Conservation (phyloP, 2,797 vertebrate species). For the Tokudaia muenninki region DNA sequence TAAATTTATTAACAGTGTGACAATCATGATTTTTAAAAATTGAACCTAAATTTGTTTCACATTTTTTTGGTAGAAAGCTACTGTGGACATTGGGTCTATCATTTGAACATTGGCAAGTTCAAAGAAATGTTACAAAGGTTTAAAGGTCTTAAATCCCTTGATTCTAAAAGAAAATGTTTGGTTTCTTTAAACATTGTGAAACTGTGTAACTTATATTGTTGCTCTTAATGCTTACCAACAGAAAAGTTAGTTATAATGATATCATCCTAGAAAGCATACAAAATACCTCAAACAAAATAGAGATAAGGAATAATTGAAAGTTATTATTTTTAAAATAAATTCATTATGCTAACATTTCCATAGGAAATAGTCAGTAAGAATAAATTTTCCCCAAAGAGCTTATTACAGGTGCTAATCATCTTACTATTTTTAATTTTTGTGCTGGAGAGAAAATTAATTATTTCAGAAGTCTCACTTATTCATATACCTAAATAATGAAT, state of each 20-base stretch:
- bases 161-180: slow-evolving; percentile 1
- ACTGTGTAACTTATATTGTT: neutral
- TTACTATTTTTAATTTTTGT: slow-evolving; percentile 68
- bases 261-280: slow-evolving; percentile 24
- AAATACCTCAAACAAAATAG: slow-evolving; percentile 61
- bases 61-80: neutral
- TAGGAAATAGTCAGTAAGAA: slow-evolving; percentile 51
- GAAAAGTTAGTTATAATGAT: slow-evolving; percentile 20
- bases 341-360: slow-evolving; percentile 57
- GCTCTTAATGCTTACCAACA: slow-evolving; percentile 35
- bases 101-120: neutral
- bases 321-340: slow-evolving; percentile 59
- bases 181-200: slow-evolving; percentile 21
- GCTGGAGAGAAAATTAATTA: slow-evolving; percentile 76
- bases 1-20: neutral
- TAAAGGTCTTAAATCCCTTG: neutral
- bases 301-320: slow-evolving; percentile 49
- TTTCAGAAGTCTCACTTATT: slow-evolving; percentile 63
- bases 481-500: slow-evolving; percentile 74
- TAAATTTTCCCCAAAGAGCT: slow-evolving; percentile 51
- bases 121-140: neutral
- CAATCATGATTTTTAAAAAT: neutral
- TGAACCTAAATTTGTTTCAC: neutral
- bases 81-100: neutral
- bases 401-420: slow-evolving; percentile 74